Evolutionary conservation across 2,888 invertebrate genomes (phyloP), one percentile per base, ranked within the genome.

Genomic region (Erebia epiphron): DNA sequence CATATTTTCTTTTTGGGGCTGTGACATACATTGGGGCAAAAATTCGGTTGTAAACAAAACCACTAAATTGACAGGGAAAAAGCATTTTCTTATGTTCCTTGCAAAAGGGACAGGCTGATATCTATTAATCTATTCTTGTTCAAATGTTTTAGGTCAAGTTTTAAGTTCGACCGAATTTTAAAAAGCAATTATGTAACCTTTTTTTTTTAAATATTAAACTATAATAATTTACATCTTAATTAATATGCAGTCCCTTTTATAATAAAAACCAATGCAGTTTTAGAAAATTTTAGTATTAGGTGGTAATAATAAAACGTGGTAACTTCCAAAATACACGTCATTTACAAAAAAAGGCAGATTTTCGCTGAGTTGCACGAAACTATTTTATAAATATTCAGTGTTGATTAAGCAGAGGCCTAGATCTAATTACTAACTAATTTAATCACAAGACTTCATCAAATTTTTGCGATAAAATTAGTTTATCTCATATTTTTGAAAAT

Each of bases 261-360:
- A 54, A 54, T 54, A 10, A 9, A 18, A 54, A 54, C 16, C 54
- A 54, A 41, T 60, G 60, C 10, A 35, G 14, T 16, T 16, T 13
- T 16, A 54, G 56, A 57, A 57, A 18, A 35, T 41, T 16, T 0
- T 58, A 35, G 8, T n/a, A 26, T 10, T 58, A 60, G 5, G 13
- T 60, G n/a, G 18, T 58, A n/a, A 60, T 60, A 41, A 14, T n/a
- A 41, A 41, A 60, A 43, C 35, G 16, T 60, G 60, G 60, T 60
- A 60, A 60, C 60, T 60, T 60, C 57, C 14, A 60, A 41, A n/a
- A 16, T 60, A 60, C 41, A 60, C 35, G 35, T 58, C 8, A 58
- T 54, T 60, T n/a, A 58, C 2, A 60, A 16, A 41, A 41, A 10
- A 11, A 41, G 2, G n/a, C 10, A 41, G 14, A 16, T 58, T 35